phyloP scores from a whole-genome alignment of 2,113 vertebrate species.

The Chelonoidis abingdonii region DNA sequence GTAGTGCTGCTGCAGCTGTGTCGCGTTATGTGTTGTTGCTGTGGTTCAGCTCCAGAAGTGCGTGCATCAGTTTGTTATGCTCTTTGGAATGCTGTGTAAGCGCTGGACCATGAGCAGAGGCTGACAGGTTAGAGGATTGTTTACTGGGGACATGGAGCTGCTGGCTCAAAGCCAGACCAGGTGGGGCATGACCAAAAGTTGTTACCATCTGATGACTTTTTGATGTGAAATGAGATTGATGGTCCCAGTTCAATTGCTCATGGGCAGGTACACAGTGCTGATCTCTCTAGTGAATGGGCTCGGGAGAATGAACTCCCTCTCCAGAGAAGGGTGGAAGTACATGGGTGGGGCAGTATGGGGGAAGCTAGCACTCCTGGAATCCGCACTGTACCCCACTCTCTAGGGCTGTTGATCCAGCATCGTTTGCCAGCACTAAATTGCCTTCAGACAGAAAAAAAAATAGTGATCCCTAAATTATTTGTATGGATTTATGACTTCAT shows the following conservation, averaged over 20 bases:
- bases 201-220: background rate
- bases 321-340: background rate
- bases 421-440: background rate
- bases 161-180: background rate
- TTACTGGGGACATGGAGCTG: background rate
- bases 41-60: background rate
- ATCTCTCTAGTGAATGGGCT: background rate
- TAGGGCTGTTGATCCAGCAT: background rate
- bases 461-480: background rate
- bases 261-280: background rate
- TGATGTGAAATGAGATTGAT: background rate
- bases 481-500: background rate
- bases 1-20: background rate
- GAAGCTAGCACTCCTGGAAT: background rate
- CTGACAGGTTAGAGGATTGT: background rate
- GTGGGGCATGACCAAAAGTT: background rate
- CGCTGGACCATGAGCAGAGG: background rate
- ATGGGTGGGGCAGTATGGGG: background rate
- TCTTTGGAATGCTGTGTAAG: background rate
- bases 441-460: background rate
- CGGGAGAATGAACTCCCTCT: background rate
- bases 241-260: background rate
- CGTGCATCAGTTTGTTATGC: background rate
- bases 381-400: background rate
- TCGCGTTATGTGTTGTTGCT: background rate